Conservation (phyloP, 2,888 invertebrate species). For the Neuroscelio doddi region DNA sequence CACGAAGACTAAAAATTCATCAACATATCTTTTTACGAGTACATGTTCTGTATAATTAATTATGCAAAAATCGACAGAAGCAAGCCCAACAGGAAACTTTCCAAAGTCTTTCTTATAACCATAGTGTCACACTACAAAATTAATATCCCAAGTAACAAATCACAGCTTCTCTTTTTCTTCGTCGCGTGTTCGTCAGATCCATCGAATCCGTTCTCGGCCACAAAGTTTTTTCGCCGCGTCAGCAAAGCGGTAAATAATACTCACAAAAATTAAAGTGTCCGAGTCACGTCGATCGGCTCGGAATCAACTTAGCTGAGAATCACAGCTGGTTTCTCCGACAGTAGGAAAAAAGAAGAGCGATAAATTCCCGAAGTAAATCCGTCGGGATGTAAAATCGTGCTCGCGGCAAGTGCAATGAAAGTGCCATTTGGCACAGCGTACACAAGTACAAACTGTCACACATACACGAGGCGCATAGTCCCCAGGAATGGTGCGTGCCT, state of each 20-base stretch:
- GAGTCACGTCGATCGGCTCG: slow-evolving; percentile 38
- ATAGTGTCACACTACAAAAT: not conserved
- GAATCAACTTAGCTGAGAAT: slow-evolving; percentile 40
- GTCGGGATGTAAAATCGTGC: slow-evolving; percentile 57
- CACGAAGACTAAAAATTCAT: too few species aligned
- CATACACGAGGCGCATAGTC: slow-evolving; percentile 36
- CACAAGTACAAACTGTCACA: slow-evolving; percentile 31
- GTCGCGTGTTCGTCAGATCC: not conserved
- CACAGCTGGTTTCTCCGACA: slow-evolving; percentile 39
- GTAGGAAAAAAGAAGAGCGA: slow-evolving; percentile 57
- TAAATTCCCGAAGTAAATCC: slow-evolving; percentile 54
- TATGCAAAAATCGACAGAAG: too few species aligned
- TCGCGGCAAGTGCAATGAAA: slow-evolving; percentile 65
- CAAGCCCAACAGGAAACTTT: too few species aligned
- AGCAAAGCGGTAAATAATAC: slow-evolving; percentile 37
- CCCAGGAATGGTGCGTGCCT: slow-evolving; percentile 57
- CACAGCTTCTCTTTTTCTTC: not conserved
- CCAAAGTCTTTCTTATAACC: not conserved
- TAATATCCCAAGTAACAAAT: not conserved
- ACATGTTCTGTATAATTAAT: too few species aligned
- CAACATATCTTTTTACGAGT: too few species aligned
- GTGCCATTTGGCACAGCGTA: slow-evolving; percentile 63
- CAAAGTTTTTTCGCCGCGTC: slow-evolving; percentile 26
- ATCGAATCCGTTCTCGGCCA: slow-evolving; percentile 2
- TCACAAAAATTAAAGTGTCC: slow-evolving; percentile 37